These are phyloP conservation scores for Saimiri boliviensis DNA, from an alignment of 2,113 vertebrate species.

Conservation along the genomic window DNA sequence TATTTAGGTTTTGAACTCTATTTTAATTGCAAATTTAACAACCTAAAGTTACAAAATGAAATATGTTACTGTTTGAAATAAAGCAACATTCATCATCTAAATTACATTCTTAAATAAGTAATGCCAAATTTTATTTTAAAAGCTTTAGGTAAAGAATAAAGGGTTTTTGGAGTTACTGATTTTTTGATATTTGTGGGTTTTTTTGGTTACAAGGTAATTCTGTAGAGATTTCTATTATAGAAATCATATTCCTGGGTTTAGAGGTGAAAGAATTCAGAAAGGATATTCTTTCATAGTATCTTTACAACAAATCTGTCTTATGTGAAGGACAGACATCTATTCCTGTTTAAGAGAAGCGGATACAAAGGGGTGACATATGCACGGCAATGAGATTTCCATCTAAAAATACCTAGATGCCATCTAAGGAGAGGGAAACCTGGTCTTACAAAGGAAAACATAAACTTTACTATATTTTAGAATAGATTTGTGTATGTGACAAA, in stretches of 20 bases:
- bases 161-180: background rate
- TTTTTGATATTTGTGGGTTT: background rate
- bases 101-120: background rate
- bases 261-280: background rate
- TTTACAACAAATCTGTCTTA: background rate
- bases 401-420: background rate
- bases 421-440: background rate
- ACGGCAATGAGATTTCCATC: background rate
- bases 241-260: background rate
- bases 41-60: slow-evolving; percentile 8
- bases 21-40: slow-evolving; percentile 27
- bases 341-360: background rate
- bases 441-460: background rate
- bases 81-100: background rate
- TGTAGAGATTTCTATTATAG: slow-evolving; percentile 1
- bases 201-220: background rate
- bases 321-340: background rate
- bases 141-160: background rate
- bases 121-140: slow-evolving; percentile 37
- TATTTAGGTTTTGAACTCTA: slow-evolving; percentile 21
- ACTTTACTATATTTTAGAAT: background rate
- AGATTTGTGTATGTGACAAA: background rate
- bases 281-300: background rate
- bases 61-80: background rate
- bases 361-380: background rate